These are phyloP conservation scores for Stichopus chloronotus DNA, from an alignment of 35 echinoderm and acorn worm species.

Conservation along the genomic window DNA sequence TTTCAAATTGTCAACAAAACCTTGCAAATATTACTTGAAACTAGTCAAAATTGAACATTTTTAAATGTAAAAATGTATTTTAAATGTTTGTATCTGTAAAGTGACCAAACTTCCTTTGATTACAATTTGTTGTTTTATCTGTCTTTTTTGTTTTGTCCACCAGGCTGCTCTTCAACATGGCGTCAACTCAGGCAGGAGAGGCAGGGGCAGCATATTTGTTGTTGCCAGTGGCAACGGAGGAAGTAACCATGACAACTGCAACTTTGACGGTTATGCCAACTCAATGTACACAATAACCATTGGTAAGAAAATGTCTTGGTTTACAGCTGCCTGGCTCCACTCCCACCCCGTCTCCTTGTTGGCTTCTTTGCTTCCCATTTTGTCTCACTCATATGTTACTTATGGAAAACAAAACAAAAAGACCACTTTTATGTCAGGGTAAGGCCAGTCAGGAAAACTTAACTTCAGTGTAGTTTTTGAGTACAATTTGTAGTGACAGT, in stretches of 20 bases:
- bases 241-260: conserved; percentile 93
- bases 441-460: too few species aligned
- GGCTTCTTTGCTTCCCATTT: neutral
- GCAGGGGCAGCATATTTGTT: conserved; percentile 92
- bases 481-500: too few species aligned
- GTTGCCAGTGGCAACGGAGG: conserved; percentile 98
- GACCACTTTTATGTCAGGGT: too few species aligned
- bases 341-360: neutral
- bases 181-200: conserved; percentile 83
- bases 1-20: too few species aligned
- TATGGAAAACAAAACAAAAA: too few species aligned
- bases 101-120: too few species aligned
- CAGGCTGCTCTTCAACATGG: conserved; percentile 94
- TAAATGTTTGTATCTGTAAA: too few species aligned
- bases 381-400: neutral
- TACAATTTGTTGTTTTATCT: too few species aligned
- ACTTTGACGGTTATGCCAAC: conserved; percentile 99
- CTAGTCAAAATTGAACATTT: too few species aligned
- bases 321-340: neutral
- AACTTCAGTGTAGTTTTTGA: too few species aligned
- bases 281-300: conserved; percentile 99
- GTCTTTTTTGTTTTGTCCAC: neutral
- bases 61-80: too few species aligned
- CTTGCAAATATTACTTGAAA: too few species aligned
- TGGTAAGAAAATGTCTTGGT: conserved; percentile 60